These are phyloP conservation scores for Shargacucullia verbasci DNA, from an alignment of 2,888 invertebrate species.

Conservation along the genomic window DNA sequence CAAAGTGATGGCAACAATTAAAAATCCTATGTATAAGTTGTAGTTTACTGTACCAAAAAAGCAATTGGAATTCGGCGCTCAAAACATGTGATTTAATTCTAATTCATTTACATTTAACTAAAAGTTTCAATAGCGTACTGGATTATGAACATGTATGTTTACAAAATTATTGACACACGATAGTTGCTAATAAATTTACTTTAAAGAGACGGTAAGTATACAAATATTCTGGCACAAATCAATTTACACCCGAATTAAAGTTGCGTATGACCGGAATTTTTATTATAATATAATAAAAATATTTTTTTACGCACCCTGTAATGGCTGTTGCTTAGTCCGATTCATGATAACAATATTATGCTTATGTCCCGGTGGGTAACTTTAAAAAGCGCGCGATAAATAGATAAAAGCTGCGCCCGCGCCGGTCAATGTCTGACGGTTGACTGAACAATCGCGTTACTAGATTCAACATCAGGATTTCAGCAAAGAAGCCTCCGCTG, in stretches of 20 bases:
- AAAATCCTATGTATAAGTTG: too few species aligned
- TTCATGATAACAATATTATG: constrained; percentile 20
- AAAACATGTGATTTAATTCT: neutral
- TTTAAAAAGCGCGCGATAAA: constrained; percentile 37
- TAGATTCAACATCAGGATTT: constrained; percentile 56
- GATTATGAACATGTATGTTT: neutral
- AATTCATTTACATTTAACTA: neutral
- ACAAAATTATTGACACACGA: neutral
- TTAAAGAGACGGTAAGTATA: neutral
- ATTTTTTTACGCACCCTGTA: constrained; percentile 40
- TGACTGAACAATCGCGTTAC: constrained; percentile 62
- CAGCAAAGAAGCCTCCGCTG: constrained; percentile 61
- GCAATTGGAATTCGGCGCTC: neutral
- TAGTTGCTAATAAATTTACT: neutral
- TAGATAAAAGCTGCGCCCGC: constrained; percentile 57
- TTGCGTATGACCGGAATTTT: neutral
- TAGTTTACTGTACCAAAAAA: too few species aligned
- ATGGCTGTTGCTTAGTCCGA: constrained; percentile 16
- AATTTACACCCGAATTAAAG: neutral
- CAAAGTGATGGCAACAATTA: too few species aligned
- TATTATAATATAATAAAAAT: constrained; percentile 1
- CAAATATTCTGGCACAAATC: neutral
- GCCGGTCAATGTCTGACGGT: constrained; percentile 60
- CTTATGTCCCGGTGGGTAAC: constrained; percentile 13
- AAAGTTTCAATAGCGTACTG: neutral